Conservation (phyloP, 2,888 invertebrate species). For the Anarsia innoxiella region DNA sequence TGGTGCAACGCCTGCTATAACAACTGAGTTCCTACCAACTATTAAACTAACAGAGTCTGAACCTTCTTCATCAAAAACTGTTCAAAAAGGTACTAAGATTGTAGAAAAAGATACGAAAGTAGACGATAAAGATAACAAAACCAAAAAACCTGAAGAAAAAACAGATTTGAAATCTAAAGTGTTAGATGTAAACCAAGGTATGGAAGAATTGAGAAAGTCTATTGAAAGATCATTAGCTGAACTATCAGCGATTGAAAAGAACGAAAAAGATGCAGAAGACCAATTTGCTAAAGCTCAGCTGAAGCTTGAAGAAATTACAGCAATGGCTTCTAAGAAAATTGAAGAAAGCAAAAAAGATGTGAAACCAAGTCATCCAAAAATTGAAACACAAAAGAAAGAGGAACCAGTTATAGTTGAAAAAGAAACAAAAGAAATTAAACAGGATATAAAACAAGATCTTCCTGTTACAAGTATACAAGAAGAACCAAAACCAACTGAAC, state of each 20-base stretch:
- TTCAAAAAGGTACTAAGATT: too few species aligned
- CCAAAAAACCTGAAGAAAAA: conserved; percentile 8
- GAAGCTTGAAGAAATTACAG: conserved; percentile 13
- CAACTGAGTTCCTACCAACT: not conserved
- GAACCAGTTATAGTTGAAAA: too few species aligned
- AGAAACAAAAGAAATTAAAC: conserved; percentile 11
- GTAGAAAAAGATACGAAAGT: conserved; percentile 11
- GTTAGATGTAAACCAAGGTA: conserved; percentile 61
- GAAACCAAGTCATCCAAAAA: not conserved
- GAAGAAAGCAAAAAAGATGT: not conserved
- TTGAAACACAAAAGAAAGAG: not conserved
- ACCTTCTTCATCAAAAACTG: too few species aligned
- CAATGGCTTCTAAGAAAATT: conserved; percentile 3
- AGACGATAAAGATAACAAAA: not conserved
- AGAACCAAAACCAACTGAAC: not conserved
- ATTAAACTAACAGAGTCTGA: not conserved
- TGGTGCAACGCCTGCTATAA: conserved; percentile 32
- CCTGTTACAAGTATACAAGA: too few species aligned
- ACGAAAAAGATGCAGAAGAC: conserved; percentile 37
- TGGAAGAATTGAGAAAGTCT: conserved; percentile 58
- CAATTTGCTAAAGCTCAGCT: conserved; percentile 18
- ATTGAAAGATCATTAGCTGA: conserved; percentile 64
- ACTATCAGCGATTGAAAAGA: conserved; percentile 48
- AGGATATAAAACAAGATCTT: not conserved
- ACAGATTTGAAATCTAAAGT: conserved; percentile 47